Conservation (phyloP, 2,888 invertebrate genomes). For the Melanostoma scalare region DNA sequence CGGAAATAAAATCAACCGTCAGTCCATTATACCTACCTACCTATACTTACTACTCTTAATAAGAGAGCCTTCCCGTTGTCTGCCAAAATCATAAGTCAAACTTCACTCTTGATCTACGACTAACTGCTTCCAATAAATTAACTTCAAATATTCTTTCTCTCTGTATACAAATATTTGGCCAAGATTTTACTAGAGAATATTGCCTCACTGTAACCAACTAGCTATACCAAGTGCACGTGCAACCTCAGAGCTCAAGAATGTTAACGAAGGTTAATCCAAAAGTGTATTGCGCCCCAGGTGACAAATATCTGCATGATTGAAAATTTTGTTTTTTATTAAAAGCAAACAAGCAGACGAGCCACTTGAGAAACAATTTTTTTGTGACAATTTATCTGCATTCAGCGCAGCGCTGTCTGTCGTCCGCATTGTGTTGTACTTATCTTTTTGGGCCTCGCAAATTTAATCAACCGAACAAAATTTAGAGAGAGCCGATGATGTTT, state of each 20-base stretch:
- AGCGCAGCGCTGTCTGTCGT: slow-evolving; percentile 32
- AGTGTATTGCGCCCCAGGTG: slow-evolving; percentile 65
- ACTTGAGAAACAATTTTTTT: slow-evolving; percentile 64
- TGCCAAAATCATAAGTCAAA: too few species aligned
- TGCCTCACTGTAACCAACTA: too few species aligned
- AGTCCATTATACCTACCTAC: too few species aligned
- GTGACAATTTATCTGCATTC: slow-evolving; percentile 65
- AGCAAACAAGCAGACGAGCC: slow-evolving; percentile 53
- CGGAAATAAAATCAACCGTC: too few species aligned
- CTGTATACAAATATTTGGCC: too few species aligned
- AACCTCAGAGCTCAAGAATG: slow-evolving; percentile 49
- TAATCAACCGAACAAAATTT: slow-evolving; percentile 60
- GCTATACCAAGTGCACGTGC: slow-evolving; percentile 10
- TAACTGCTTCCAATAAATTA: too few species aligned
- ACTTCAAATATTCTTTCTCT: too few species aligned
- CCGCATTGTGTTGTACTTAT: slow-evolving; percentile 56
- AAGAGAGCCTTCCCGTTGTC: too few species aligned
- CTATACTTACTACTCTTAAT: too few species aligned
- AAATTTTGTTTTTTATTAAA: slow-evolving; percentile 65
- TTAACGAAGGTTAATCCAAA: slow-evolving; percentile 69
- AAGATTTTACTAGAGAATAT: too few species aligned
- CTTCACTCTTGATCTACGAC: too few species aligned
- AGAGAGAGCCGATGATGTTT: slow-evolving; percentile 45
- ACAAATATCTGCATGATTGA: slow-evolving; percentile 68
- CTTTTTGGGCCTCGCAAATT: slow-evolving; percentile 43